A percentile compares a stretch with the other conserved stretches of the same genome.
These are phyloP conservation scores for Agrotis clavis DNA, from an alignment of 2,888 invertebrate genomes.

Conservation along the genomic window DNA sequence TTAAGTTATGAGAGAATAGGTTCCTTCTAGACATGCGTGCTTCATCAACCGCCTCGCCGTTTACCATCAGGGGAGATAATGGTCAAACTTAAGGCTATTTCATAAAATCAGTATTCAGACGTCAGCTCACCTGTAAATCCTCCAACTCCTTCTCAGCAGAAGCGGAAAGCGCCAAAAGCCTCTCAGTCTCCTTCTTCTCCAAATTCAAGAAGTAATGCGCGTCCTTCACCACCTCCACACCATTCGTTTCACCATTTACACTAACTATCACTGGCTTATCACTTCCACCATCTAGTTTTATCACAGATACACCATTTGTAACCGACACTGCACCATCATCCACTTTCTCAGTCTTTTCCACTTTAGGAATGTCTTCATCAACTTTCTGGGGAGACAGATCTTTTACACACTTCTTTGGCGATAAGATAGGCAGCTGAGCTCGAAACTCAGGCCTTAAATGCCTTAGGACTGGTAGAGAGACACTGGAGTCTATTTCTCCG, in stretches of 20 bases:
- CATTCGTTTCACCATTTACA: slow-evolving; percentile 72
- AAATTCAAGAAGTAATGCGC: slow-evolving; percentile 95
- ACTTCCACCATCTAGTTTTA: slow-evolving; percentile 79
- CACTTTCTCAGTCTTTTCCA: slow-evolving; percentile 72
- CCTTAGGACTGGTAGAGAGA: slow-evolving; percentile 94
- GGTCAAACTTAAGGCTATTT: too few relatives aligned
- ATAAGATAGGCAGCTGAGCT: slow-evolving; percentile 94
- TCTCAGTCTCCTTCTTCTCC: slow-evolving; percentile 94
- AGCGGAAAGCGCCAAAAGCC: slow-evolving; percentile 93
- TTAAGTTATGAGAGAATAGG: too few relatives aligned
- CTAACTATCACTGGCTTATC: slow-evolving; percentile 70
- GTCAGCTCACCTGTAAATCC: slow-evolving; percentile 83
- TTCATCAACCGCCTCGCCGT: too few relatives aligned
- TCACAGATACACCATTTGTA: slow-evolving; percentile 77
- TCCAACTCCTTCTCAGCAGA: slow-evolving; percentile 93
- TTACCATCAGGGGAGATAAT: too few relatives aligned
- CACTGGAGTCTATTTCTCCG: slow-evolving; percentile 75
- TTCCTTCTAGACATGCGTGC: too few relatives aligned
- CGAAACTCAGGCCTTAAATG: slow-evolving; percentile 96
- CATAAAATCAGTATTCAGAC: neutral
- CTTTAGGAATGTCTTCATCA: slow-evolving; percentile 78
- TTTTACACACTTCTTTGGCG: slow-evolving; percentile 90
- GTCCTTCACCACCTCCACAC: slow-evolving; percentile 91
- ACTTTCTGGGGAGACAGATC: slow-evolving; percentile 82
- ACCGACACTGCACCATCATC: slow-evolving; percentile 79